Evolutionary conservation across 2,888 invertebrate genomes (phyloP).

Genomic region (Gonocerus acuteangulatus): DNA sequence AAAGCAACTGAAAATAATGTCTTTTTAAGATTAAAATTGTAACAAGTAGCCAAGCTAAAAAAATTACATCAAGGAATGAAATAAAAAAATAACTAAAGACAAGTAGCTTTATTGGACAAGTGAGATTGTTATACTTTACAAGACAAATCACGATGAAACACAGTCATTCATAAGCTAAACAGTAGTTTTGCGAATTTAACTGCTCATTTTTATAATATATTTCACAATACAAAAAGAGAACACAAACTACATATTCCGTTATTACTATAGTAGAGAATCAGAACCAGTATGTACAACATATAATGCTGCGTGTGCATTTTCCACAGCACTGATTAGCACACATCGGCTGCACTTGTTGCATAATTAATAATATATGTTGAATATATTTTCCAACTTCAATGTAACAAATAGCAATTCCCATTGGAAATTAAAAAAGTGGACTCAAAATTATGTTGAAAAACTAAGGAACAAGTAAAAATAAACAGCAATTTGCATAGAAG

Average conservation of each 20-base stretch:
- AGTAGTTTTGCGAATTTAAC: conserved; percentile 35
- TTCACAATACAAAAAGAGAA: conserved; percentile 39
- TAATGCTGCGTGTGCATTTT: conserved; percentile 30
- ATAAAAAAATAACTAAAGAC: conserved; percentile 35
- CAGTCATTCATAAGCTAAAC: conserved; percentile 39
- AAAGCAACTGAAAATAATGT: too few relatives aligned
- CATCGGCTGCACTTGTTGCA: conserved; percentile 29
- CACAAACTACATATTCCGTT: conserved; percentile 38
- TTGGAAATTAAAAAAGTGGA: background rate
- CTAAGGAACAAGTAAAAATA: too few relatives aligned
- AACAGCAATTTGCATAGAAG: too few relatives aligned
- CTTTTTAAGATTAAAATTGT: too few relatives aligned
- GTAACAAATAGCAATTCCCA: conserved; percentile 1
- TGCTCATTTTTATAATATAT: conserved; percentile 34
- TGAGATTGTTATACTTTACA: conserved; percentile 39
- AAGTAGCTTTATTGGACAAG: conserved; percentile 40
- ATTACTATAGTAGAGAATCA: conserved; percentile 35
- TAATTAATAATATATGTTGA: conserved; percentile 12
- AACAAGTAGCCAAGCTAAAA: too few relatives aligned
- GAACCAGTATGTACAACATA: conserved; percentile 35
- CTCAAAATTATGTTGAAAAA: too few relatives aligned
- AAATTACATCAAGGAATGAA: conserved; percentile 6
- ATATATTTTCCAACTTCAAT: background rate
- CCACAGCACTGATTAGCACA: conserved; percentile 32
- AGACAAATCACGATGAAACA: conserved; percentile 39